These are phyloP conservation scores for Trogon surrucura DNA, from an alignment of 2,113 vertebrate species.

Conservation along the genomic window DNA sequence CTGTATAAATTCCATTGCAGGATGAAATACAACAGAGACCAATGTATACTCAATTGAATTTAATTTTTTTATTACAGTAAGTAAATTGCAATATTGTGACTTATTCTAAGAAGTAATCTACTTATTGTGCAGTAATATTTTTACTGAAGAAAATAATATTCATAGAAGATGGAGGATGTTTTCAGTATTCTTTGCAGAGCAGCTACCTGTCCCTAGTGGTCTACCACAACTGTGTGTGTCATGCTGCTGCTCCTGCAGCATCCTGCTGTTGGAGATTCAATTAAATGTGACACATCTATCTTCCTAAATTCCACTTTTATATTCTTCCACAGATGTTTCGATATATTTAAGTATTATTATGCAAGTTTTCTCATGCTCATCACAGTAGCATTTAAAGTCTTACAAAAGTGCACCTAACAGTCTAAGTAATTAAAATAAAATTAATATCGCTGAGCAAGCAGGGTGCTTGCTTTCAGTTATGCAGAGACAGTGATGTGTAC, in stretches of 20 bases:
- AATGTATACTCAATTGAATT: not conserved
- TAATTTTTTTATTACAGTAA: not conserved
- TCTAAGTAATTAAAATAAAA: not conserved
- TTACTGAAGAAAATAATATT: not conserved
- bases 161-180: not conserved
- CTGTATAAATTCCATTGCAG: not conserved
- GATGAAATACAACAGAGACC: not conserved
- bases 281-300: not conserved
- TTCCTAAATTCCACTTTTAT: not conserved
- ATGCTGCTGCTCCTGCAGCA: not conserved
- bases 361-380: not conserved
- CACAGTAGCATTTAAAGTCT: not conserved
- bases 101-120: not conserved
- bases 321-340: not conserved
- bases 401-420: not conserved
- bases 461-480: not conserved
- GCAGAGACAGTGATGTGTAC: not conserved
- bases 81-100: not conserved
- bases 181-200: not conserved
- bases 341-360: not conserved
- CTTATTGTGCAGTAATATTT: not conserved
- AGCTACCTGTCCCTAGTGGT: fast-evolving
- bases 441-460: not conserved
- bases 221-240: not conserved
- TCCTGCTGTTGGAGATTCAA: not conserved